Evolutionary conservation across 2,888 invertebrate genomes (phyloP), one percentile per base, ranked within the genome.

Genomic region (Capitulum mitella): DNA sequence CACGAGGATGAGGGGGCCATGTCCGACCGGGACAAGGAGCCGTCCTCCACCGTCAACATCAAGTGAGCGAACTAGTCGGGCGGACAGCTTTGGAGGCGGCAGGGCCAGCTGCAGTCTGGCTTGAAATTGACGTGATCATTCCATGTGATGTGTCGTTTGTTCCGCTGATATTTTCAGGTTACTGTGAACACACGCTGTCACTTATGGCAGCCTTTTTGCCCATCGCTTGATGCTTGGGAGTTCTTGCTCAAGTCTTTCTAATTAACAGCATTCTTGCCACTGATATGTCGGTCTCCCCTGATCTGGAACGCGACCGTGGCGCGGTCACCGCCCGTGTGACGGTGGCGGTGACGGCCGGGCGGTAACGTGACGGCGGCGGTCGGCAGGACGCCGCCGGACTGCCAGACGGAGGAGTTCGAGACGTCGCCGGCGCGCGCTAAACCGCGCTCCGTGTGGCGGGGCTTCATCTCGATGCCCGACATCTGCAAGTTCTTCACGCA

Each of bases 391-490:
- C 78, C 78, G 40, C 78, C 78, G n/a, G 29, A 40, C 54, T 40
- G 40, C 22, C 29, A 5, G 70, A 29, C 80, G 26, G 77, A 51
- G 58, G 74, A 79, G 16, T 78, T 34, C 40, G 64, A 58, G 34
- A 19, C 78, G 16, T 26, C 61, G 48, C 51, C 29, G 29, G 54
- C 75, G 37, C 51, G 40, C 26, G 54, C 58, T 14, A 80, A 80
- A 0, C 77, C 78, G 1, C 75, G 79, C 34, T 79, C 79, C 79
- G 80, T 82, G 29, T 82, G 81, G 81, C 79, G 79, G 37, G 81
- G 81, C 26, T 70, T 80, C 46, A 80, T 82, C 64, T 79, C 80
- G 77, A 82, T 82, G 81, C 79, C 81, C 26, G 81, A 82, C 77
- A 80, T 82, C 22, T 80, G 81, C 78, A 82, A 81, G 75, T 82